Conservation (phyloP, 2,113 vertebrate species). For the Podiceps cristatus region DNA sequence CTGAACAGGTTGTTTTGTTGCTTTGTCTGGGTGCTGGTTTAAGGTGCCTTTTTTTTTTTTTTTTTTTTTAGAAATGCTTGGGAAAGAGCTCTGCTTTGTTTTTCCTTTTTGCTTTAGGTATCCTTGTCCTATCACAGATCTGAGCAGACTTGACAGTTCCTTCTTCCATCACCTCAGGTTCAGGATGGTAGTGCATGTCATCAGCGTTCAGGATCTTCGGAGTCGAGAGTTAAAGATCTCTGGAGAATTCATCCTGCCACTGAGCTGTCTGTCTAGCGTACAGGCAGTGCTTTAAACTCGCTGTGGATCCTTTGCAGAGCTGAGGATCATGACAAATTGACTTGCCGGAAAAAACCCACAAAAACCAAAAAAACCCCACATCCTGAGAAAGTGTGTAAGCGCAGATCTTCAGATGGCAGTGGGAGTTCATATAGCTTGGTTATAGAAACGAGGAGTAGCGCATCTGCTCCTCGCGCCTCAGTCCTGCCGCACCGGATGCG, state of each 20-base stretch:
- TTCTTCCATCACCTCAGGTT: neutral
- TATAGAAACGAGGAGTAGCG: neutral
- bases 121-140: neutral
- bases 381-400: neutral
- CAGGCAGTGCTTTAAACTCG: neutral
- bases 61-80: neutral
- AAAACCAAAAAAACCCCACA: neutral
- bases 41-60: neutral
- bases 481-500: neutral
- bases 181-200: neutral
- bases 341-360: neutral
- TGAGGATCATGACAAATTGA: neutral
- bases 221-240: neutral
- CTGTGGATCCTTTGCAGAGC: neutral
- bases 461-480: neutral
- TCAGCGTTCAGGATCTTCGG: neutral
- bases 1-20: neutral
- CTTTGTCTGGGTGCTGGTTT: neutral
- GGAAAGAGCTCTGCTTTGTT: neutral
- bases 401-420: neutral
- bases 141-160: neutral
- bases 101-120: neutral
- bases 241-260: neutral
- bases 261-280: neutral
- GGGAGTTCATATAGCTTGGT: neutral